A percentile compares a stretch with the other conserved stretches of the same genome.
Conservation (phyloP, 2,113 vertebrate species). For the Hippolais icterina region DNA sequence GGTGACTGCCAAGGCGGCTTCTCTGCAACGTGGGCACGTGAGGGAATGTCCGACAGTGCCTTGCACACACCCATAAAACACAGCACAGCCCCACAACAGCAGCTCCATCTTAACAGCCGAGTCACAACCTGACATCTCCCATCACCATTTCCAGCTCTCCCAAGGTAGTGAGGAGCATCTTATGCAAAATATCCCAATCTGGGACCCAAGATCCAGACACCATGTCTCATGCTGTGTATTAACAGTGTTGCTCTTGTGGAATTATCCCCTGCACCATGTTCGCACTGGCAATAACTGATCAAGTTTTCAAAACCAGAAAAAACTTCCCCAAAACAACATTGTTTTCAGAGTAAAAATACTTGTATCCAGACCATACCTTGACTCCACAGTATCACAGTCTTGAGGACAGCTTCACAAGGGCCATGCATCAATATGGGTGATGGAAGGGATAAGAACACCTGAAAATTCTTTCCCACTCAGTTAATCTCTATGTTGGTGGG, state of each 20-base stretch:
- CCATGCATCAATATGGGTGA: not conserved
- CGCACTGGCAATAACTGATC: rapidly evolving
- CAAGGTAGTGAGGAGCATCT: not conserved
- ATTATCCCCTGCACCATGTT: not conserved
- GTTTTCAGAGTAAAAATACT: not conserved
- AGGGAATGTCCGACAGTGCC: rapidly evolving
- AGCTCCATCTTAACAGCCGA: not conserved
- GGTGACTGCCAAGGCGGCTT: rapidly evolving
- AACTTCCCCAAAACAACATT: not conserved
- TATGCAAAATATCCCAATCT: not conserved
- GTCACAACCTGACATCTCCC: not conserved
- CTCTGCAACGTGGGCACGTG: rapidly evolving
- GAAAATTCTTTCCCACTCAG: not conserved
- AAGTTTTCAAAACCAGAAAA: not conserved
- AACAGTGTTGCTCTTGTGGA: not conserved
- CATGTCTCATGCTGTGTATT: not conserved
- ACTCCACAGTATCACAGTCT: not conserved
- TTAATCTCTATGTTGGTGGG: not conserved
- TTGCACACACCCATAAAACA: rapidly evolving
- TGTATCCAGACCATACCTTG: not conserved
- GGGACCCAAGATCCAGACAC: not conserved
- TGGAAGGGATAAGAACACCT: not conserved
- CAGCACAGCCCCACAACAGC: not conserved
- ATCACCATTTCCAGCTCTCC: not conserved
- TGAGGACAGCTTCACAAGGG: not conserved